A percentile compares a stretch with the other conserved stretches of the same genome.
These are phyloP conservation scores for Antennarius striatus DNA, from an alignment of 2,113 vertebrate genomes.

Conservation along the genomic window DNA sequence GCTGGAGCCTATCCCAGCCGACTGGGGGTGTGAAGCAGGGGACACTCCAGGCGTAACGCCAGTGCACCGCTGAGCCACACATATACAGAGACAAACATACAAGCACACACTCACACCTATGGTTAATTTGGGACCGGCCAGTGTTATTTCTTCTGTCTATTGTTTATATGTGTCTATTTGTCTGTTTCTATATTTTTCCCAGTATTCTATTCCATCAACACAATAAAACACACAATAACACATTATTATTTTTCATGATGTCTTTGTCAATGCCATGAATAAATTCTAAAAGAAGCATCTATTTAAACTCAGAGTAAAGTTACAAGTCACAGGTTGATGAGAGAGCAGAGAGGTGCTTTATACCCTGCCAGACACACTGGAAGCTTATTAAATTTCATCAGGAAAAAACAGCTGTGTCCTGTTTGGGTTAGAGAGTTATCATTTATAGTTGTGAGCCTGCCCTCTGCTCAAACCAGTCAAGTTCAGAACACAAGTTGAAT, in stretches of 20 bases:
- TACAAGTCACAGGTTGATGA: constrained; percentile 16
- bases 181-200: too few species aligned
- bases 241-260: neutral
- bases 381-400: constrained; percentile 10
- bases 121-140: too few species aligned
- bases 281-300: neutral
- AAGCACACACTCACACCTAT: too few species aligned
- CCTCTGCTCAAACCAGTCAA: constrained; percentile 16
- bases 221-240: too few species aligned
- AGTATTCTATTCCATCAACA: too few species aligned
- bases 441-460: constrained; percentile 9
- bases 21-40: too few species aligned
- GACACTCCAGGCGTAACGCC: too few species aligned
- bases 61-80: too few species aligned
- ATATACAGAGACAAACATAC: too few species aligned
- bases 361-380: constrained; percentile 5
- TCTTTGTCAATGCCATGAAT: neutral
- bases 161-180: too few species aligned
- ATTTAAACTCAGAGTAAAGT: neutral
- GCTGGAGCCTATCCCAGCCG: too few species aligned
- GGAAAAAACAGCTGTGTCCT: constrained; percentile 1
- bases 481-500: constrained; percentile 18
- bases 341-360: neutral
- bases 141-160: too few species aligned
- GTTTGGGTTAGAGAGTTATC: constrained; percentile 19